Evolutionary conservation across 2,113 vertebrate genomes (phyloP), one percentile per base, ranked within the genome.

Genomic region (Daboia siamensis): DNA sequence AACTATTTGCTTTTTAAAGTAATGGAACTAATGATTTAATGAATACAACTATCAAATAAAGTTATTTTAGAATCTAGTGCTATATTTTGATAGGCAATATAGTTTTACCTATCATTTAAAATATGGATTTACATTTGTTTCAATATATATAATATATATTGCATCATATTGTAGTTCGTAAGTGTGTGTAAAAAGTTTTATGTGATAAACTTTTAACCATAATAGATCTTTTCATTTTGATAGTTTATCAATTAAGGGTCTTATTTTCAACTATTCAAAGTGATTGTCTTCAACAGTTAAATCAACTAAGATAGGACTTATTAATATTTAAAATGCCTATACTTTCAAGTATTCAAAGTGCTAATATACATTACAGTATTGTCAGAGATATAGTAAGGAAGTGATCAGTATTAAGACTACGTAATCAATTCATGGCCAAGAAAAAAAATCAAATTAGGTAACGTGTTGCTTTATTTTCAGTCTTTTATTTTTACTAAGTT

Each of bases 51-150:
- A 80, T 94, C 59, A 15, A 93, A 95, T 56, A 9, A 91, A 85
- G 92, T 95, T 87, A 92, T 55, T 51, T 85, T 94, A 69, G 21
- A 80, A 23, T 90, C 39, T 48, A 86, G 90, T 93, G 80, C 39
- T 64, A 92, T 55, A 74, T 7, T 7, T 23, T 4, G 85, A 39
- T 95, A 92, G 12, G n/a, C 69, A 86, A 64, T 86, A 64, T 61
- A 89, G 93, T 89, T 91, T 90, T 84, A 90, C 54, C 93, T 91
- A 94, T 57, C 64, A 90, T 26, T 87, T 24, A 54, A 91, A 92
- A 39, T 61, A 11, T 21, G 20, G 23, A 52, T 88, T 90, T 51
- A 59, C 12, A 39, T 91, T 90, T 91, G 80, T 92, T 4, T 89
- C 91, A 64, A 64, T 69, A 69, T 69, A 69, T n/a, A 69, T 17